Evolutionary conservation across 2,888 invertebrate species (phyloP), one percentile per base, ranked within the genome.

Genomic region (Agrochola lota): DNA sequence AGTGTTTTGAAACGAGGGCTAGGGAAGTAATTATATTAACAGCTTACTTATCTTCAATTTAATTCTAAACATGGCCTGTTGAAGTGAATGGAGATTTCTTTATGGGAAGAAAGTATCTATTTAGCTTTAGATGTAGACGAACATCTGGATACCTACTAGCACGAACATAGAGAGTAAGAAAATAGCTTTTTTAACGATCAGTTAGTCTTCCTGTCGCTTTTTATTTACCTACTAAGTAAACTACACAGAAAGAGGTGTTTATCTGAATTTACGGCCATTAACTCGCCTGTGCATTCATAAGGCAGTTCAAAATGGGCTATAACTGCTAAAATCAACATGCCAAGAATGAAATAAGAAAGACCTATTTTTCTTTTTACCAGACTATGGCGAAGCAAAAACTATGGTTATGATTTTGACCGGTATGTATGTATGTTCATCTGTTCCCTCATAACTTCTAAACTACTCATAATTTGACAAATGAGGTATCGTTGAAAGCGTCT

Each of bases 11-110:
- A 74, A 62, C n/a, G 60, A 77, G 30, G 26, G 26, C 26, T 43
- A 40, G n/a, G 57, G 55, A 83, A 78, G 80, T 84, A 80, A 86
- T 85, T 70, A 69, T 78, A 77, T 77, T 85, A 77, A 79, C 78
- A 63, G 60, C n/a, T 62, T 68, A 76, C 52, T 64, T 77, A 72
- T 70, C 74, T 81, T 72, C 17, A 66, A 69, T 85, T 79, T 68
- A 52, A 74, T 76, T 71, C 40, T 79, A 35, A 72, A 73, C 17
- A 73, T 77, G 30, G 63, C 12, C 11, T 70, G 62, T 80, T 70
- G 11, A 49, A 83, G 59, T 64, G 35, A 35, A 77, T 67, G 15
- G 49, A 63, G 40, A 12, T 73, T 76, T 63, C 4, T n/a, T 67
- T 66, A 66, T 66, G 23, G 52, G 57, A 71, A 57, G 68, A 76